Base-by-base conservation (phyloP, 2,797 vertebrate genomes). In the Pseudocheirus occidentalis region DNA sequence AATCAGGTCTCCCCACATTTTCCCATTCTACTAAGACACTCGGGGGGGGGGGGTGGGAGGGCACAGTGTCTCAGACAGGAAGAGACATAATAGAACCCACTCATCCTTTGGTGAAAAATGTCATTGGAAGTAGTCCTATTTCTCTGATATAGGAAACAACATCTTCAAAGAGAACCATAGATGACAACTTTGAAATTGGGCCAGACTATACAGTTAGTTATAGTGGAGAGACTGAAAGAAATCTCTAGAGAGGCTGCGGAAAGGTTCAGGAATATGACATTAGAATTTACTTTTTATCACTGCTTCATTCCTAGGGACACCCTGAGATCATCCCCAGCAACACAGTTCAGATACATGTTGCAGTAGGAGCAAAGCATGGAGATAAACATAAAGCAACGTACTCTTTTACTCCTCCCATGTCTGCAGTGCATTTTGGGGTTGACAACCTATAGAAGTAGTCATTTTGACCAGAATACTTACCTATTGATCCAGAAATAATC, bases 171-270 rank as follows among this genome's bases (percentile, higher is more conserved):
- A 54, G 66, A 4, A 73, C 92, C 34, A 95, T n/a, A 18, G 40
- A 90, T 97, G 55, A 55, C 59, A 95, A 28, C 92, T 95, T 73
- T 96, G 90, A 56, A 97, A 96, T 14, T 96, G 62, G 27, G 55
- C 5, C 57, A 93, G 52, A 28, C 94, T 93, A 50, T 55, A 73
- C 3, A 57, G 58, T 31, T 57, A 62, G 59, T 62, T 73, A n/a
- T 46, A 81, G 18, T 81, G n/a, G 66, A 93, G 55, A 94, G 40
- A 46, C 13, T 81, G 91, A 96, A 87, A 52, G 90, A 96, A 87
- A 52, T 55, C 57, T 89, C 7, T 90, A 50, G 73, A 91, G 94
- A 95, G 1, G 5, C 34, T 55, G 81, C 50, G 24, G 87, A 94
- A 96, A 96, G 95, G 92, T n/a, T 2, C 34, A 92, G 90, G 28